phyloP scores from a whole-genome alignment of 2,888 invertebrate species.

The Epirrhoe alternata region DNA sequence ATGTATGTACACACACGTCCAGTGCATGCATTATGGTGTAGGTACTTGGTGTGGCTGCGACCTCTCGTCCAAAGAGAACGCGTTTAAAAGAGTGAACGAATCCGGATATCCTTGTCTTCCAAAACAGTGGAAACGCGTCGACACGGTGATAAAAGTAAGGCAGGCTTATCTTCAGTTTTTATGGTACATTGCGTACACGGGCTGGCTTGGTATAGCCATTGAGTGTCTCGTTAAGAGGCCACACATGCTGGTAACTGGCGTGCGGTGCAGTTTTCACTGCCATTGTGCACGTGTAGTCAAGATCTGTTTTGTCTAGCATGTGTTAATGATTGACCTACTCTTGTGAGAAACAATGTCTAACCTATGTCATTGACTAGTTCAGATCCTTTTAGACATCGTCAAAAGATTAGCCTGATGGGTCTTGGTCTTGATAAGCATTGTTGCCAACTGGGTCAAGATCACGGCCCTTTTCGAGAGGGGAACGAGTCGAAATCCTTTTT shows the following conservation, averaged over 20 bases:
- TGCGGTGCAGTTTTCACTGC: constrained; percentile 11
- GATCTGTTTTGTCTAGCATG: background rate
- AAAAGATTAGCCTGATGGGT: too few species aligned
- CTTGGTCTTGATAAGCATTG: too few species aligned
- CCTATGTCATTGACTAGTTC: too few species aligned
- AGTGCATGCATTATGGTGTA: too few species aligned
- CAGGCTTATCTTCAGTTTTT: constrained; percentile 77
- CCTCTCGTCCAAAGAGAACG: too few species aligned
- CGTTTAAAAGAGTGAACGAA: background rate
- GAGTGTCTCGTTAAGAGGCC: constrained; percentile 42
- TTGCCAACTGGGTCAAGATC: too few species aligned
- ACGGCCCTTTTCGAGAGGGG: too few species aligned
- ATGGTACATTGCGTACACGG: constrained; percentile 66
- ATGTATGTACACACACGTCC: too few species aligned
- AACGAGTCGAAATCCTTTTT: too few species aligned
- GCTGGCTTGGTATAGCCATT: constrained; percentile 51
- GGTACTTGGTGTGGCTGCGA: too few species aligned
- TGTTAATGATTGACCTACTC: background rate
- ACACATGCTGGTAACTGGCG: constrained; percentile 23
- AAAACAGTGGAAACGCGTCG: constrained; percentile 47
- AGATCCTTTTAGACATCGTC: too few species aligned
- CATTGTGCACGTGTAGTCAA: background rate
- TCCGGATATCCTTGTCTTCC: constrained; percentile 35
- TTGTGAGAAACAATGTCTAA: too few species aligned
- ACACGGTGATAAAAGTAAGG: constrained; percentile 70